Evolutionary conservation across 2,797 vertebrate genomes (phyloP).

Genomic region (Ispidina lecontei): DNA sequence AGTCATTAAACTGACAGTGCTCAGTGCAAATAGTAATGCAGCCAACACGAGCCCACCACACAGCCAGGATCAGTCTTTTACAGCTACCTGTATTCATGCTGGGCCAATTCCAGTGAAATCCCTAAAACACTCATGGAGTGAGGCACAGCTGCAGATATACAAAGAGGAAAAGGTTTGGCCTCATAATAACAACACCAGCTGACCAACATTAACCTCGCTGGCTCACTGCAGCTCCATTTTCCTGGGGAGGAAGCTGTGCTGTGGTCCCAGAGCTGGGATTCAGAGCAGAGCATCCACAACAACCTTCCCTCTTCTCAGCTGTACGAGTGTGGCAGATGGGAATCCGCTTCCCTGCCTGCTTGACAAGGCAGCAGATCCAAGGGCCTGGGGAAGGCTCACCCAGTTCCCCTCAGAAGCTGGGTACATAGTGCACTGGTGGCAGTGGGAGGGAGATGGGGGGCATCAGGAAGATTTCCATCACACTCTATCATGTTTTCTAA

Average conservation of each 20-base stretch:
- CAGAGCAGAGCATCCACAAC: background rate
- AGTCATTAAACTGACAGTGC: background rate
- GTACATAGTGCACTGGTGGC: fast-evolving
- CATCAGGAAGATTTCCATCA: background rate
- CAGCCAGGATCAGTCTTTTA: background rate
- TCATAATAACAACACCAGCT: fast-evolving
- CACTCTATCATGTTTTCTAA: fast-evolving
- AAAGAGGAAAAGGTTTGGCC: background rate
- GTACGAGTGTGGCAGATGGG: fast-evolving
- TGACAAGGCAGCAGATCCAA: fast-evolving
- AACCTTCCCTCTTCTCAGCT: background rate
- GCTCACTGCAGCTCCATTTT: fast-evolving
- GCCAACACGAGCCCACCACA: background rate
- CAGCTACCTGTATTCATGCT: background rate
- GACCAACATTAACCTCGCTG: background rate
- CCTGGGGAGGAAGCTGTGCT: background rate
- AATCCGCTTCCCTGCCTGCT: background rate
- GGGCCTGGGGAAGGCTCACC: fast-evolving
- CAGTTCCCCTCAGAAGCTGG: background rate
- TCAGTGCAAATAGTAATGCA: background rate
- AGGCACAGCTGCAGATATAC: background rate
- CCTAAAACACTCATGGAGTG: background rate
- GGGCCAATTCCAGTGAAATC: background rate
- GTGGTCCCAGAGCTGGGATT: background rate
- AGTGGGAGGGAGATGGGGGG: background rate